Evolutionary conservation across 2,113 vertebrate genomes (phyloP).

Genomic region (Montifringilla adamsi): DNA sequence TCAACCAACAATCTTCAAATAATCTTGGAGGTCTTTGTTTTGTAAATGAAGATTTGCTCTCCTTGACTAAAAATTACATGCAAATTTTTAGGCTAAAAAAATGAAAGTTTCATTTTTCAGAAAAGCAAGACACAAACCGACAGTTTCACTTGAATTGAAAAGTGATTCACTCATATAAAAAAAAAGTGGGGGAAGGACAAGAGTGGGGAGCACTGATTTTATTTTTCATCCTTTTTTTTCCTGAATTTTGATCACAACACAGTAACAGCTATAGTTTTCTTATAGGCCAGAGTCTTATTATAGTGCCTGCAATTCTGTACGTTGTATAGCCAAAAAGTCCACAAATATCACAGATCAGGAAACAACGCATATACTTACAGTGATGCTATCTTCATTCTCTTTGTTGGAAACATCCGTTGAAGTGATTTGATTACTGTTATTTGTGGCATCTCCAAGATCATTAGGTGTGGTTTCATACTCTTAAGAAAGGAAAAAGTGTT

Average conservation of each 20-base stretch:
- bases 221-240: not conserved
- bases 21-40: not conserved
- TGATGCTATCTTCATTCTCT: constrained; percentile 85
- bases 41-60: not conserved
- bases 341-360: not conserved
- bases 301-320: not conserved
- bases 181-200: not conserved
- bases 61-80: not conserved
- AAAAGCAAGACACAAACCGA: not conserved
- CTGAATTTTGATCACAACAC: not conserved
- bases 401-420: constrained; percentile 76
- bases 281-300: not conserved
- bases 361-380: constrained; percentile 81
- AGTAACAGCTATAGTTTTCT: not conserved
- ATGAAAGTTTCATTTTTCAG: not conserved
- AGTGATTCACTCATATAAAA: not conserved
- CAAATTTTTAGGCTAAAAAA: not conserved
- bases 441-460: constrained; percentile 76
- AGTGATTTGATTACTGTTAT: constrained; percentile 76
- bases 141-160: not conserved
- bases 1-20: not conserved
- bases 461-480: constrained; percentile 79
- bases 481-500: constrained; percentile 61
- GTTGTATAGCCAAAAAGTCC: not conserved
- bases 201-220: not conserved